Evolutionary conservation across 2,113 vertebrate genomes (phyloP), one percentile per base, ranked within the genome.

Genomic region (Parus major): DNA sequence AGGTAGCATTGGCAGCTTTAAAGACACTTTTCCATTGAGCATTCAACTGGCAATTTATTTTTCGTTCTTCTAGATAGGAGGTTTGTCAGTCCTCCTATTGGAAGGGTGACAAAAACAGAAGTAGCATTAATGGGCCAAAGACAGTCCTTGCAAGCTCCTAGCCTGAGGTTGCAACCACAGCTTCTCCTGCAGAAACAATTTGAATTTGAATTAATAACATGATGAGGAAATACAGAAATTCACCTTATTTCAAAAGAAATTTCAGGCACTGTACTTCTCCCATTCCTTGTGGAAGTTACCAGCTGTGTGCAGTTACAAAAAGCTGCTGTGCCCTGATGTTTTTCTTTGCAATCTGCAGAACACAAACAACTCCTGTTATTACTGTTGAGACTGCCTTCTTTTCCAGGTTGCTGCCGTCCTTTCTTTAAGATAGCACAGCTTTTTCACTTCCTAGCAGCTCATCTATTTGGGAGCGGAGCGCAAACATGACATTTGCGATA

Each of bases 391-490:
- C 63, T 88, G 56, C 6, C 61, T 82, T 47, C 28, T 82, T 93
- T 95, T 91, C n/a, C 88, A 95, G 84, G 20, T 41, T 95, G 82
- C 59, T 91, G 78, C 73, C 8, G 56, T 96, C 91, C 90, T 97
- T 96, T 96, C 87, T 92, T 92, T 80, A 63, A 66, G 96, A 97
- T 92, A 95, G 76, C 84, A 72, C 86, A 94, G 83, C 68, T 73
- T 95, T 95, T 91, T 97, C 86, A 42, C 71, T 96, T 97, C 73
- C 96, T 82, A 96, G 68, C 94, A 98, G 93, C 79, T 97, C 95
- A 92, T 98, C 93, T 88, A 52, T 92, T 97, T 95, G 93, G 77
- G 77, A 93, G 84, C 36, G 88, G 92, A 96, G 82, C 84, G 44
- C 69, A 89, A 93, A 88, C 93, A 86, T 85, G 92, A 92, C 76